Evolutionary conservation across 1,140 invertebrate species (phyloP).

Genomic region (Cherax destructor): DNA sequence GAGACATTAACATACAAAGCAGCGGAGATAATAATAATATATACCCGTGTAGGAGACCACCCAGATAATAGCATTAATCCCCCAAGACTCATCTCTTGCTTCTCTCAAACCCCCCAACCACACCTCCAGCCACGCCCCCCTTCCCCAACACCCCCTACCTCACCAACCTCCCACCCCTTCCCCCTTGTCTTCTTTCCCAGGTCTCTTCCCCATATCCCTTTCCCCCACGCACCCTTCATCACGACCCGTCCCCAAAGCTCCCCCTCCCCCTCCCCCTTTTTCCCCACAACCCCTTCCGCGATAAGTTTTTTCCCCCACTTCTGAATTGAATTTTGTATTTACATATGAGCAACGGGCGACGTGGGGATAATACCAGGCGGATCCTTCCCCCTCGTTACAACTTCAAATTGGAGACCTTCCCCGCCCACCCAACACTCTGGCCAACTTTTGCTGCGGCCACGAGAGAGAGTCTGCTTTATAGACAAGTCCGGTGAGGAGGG

Average conservation of each 20-base stretch:
- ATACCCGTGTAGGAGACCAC: constrained; percentile 32
- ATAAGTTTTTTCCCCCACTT: constrained; percentile 28
- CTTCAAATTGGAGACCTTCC: constrained; percentile 29
- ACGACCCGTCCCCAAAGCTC: too few relatives aligned
- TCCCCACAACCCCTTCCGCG: not conserved
- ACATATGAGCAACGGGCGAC: constrained; percentile 41
- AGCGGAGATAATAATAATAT: constrained; percentile 48
- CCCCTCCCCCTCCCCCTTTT: too few relatives aligned
- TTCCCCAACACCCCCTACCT: too few relatives aligned
- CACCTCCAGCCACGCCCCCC: not conserved
- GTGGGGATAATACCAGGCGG: not conserved
- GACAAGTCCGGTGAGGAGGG: not conserved
- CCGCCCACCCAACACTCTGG: constrained; percentile 1
- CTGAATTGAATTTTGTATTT: constrained; percentile 48
- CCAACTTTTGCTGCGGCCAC: not conserved
- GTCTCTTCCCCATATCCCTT: too few relatives aligned
- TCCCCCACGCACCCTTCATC: not conserved
- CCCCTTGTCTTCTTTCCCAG: constrained; percentile 8
- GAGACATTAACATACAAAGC: constrained; percentile 47
- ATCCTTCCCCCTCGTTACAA: constrained; percentile 33
- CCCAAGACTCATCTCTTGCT: constrained; percentile 25
- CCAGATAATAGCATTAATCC: constrained; percentile 47
- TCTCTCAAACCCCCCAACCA: not conserved
- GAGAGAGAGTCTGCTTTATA: not conserved
- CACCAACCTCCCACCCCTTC: not conserved